Evolutionary conservation across 2,113 vertebrate species (phyloP).

Genomic region (Otolemur garnettii): DNA sequence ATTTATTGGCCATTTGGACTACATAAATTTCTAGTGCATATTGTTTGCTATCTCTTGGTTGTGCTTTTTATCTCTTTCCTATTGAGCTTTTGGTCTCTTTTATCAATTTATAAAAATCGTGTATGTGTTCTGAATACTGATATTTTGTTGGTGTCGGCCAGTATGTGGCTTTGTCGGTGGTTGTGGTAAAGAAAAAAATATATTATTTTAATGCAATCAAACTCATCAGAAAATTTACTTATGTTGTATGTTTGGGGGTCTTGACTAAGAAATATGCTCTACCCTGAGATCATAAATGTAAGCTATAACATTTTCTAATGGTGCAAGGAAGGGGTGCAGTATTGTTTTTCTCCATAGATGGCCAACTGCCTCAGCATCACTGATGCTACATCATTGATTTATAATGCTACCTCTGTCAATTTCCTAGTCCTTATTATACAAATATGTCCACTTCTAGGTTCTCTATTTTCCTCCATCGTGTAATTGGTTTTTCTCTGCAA

Average conservation of each 20-base stretch:
- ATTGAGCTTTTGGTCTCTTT: background rate
- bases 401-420: background rate
- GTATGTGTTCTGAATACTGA: background rate
- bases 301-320: background rate
- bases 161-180: background rate
- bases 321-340: background rate
- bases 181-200: background rate
- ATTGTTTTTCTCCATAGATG: background rate
- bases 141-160: background rate
- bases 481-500: slow-evolving; percentile 11
- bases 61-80: background rate
- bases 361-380: background rate
- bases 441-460: background rate
- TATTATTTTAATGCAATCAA: background rate
- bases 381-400: background rate
- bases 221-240: background rate
- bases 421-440: background rate
- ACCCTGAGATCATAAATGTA: background rate
- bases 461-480: background rate
- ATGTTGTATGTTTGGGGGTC: background rate
- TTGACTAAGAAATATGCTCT: background rate
- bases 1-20: background rate
- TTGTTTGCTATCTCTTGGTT: background rate
- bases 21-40: background rate
- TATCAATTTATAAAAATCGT: background rate